Evolutionary conservation across 2,113 vertebrate genomes (phyloP).

Genomic region (Cynopterus brachyotis): DNA sequence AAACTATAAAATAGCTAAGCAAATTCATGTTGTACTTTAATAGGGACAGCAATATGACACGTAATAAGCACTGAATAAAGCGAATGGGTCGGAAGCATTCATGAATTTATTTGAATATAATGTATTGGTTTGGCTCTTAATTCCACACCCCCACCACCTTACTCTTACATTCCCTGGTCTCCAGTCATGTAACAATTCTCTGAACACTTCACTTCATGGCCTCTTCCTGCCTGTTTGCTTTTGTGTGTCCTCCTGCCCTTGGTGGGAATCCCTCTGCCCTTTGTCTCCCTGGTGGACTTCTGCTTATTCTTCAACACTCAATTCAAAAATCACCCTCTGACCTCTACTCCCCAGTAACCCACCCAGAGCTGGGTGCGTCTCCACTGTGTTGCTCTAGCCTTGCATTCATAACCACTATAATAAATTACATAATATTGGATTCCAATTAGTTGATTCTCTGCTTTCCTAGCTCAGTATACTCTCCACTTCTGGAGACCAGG

Average conservation of each 20-base stretch:
- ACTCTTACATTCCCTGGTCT: not conserved
- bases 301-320: not conserved
- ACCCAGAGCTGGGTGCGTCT: not conserved
- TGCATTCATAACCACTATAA: not conserved
- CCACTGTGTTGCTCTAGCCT: no score
- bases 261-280: not conserved
- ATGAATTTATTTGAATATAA: not conserved
- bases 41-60: not conserved
- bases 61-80: not conserved
- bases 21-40: not conserved
- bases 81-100: not conserved
- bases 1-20: not conserved
- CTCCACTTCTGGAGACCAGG: not conserved
- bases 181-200: rapidly evolving
- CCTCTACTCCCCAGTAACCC: not conserved
- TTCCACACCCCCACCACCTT: rapidly evolving
- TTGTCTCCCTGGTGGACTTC: not conserved
- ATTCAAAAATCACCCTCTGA: not conserved
- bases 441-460: not conserved
- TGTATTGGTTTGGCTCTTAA: not conserved
- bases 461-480: not conserved
- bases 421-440: not conserved
- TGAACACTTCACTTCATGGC: not conserved
- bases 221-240: not conserved
- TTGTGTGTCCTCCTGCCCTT: not conserved